Base-by-base conservation (phyloP, 2,888 invertebrate genomes). In the Buathra laborator region DNA sequence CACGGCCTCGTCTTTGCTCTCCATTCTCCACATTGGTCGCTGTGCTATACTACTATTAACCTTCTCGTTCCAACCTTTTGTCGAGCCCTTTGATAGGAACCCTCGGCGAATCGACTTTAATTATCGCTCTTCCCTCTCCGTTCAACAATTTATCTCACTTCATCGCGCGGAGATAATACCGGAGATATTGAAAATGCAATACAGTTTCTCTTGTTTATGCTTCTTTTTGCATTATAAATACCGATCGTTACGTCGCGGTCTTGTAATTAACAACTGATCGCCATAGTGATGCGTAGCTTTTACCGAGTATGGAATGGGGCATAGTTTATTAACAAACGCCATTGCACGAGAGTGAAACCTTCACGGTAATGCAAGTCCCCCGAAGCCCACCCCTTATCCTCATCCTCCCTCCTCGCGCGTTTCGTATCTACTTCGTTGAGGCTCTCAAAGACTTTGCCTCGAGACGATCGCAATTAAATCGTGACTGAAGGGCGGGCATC, bases 401-500 rank as follows among this genome's bases (percentile, higher is more conserved):
- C 62, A 62, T 29, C 62, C 59, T 43, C 66, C 59, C 51, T 24
- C 24, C 9, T 44, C 67, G 62, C 37, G 24, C 68, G 74, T 83
- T 83, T 83, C 83, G 62, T 79, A 83, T 83, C 82, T 72, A 71
- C 66, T 74, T 70, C 53, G 82, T 85, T 70, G 71, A 85, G 66
- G 67, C 66, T 85, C 82, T 82, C 90, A 91, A 92, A 91, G 91
- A 91, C 89, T 71, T 90, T 88, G 90, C 90, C 90, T 90, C 92
- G 89, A 91, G 92, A 92, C 92, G 91, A 92, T 92, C 89, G 92
- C 92, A 92, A 93, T 93, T 93, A 92, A 92, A 92, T 93, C 91
- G 91, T 90, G 90, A 93, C 90, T 90, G 90, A 91, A 91, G 89
- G 88, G 88, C 85, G 83, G 87, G 86, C 85, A 68, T 62, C 62